These are phyloP conservation scores for Lampris incognitus DNA, from an alignment of 2,113 vertebrate genomes.

Conservation along the genomic window DNA sequence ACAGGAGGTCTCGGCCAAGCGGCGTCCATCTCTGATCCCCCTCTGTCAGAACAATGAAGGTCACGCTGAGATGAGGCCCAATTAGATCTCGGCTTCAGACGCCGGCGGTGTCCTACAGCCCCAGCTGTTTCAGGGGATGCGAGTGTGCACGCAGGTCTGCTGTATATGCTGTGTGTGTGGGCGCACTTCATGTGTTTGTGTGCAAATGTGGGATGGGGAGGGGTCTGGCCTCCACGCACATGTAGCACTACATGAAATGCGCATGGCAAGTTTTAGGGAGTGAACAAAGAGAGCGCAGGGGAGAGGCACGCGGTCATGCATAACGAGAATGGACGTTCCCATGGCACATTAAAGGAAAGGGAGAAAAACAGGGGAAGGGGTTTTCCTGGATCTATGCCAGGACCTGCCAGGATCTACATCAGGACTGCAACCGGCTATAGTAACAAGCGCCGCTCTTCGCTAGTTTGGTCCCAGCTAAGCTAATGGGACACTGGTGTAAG, in stretches of 20 bases:
- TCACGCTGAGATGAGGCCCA: conserved; percentile 70
- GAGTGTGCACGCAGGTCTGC: conserved; percentile 21
- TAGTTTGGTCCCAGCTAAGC: background rate
- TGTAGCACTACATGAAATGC: background rate
- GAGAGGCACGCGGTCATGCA: background rate
- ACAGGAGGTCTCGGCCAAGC: conserved; percentile 33
- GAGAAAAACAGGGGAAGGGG: background rate
- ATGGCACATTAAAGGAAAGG: conserved; percentile 28
- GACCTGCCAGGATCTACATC: background rate
- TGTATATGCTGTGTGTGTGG: conserved; percentile 8
- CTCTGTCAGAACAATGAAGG: conserved; percentile 78
- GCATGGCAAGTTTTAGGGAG: conserved; percentile 9
- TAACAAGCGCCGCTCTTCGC: conserved; percentile 6
- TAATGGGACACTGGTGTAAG: conserved; percentile 32
- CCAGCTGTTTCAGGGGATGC: conserved; percentile 14
- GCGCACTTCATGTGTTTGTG: background rate
- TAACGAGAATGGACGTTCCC: conserved; percentile 9
- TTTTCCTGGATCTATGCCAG: conserved; percentile 17
- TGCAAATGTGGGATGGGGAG: background rate
- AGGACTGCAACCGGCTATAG: background rate
- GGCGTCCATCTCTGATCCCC: conserved; percentile 53
- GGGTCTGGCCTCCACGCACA: conserved; percentile 11
- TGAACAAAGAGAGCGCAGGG: background rate
- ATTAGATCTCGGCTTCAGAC: conserved; percentile 60
- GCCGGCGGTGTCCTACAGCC: conserved; percentile 41